Conservation (phyloP, 2,888 invertebrate genomes). For the Coenonympha glycerion region DNA sequence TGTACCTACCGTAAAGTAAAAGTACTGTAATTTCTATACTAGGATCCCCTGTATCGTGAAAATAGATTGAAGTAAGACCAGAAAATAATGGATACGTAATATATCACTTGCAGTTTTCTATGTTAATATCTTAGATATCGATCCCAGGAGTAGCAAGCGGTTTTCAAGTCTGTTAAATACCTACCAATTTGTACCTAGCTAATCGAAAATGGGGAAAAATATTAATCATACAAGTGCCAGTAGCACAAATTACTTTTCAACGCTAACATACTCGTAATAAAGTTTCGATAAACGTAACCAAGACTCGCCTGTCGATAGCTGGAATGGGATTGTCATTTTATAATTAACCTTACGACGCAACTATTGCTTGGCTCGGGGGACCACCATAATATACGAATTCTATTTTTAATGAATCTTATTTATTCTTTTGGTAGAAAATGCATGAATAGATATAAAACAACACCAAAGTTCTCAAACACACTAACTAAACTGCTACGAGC, state of each 20-base stretch:
- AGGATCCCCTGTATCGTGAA: no score
- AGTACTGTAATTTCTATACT: no score
- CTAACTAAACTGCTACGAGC: no score
- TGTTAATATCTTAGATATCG: background rate
- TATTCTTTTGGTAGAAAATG: no score
- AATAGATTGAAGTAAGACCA: no score
- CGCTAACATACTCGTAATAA: slow-evolving; percentile 13
- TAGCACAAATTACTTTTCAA: slow-evolving; percentile 15
- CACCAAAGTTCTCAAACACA: no score
- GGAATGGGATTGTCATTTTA: slow-evolving; percentile 16
- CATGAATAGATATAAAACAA: no score
- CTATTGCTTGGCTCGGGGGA: background rate
- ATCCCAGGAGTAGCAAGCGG: background rate
- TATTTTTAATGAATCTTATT: no score
- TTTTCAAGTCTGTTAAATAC: background rate
- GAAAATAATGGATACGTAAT: no score
- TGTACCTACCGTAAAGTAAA: no score
- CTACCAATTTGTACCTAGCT: slow-evolving; percentile 1
- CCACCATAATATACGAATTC: background rate
- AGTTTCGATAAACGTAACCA: slow-evolving; percentile 11
- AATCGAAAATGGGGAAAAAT: slow-evolving; percentile 14
- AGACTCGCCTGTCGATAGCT: slow-evolving; percentile 13
- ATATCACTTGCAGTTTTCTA: no score
- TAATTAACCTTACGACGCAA: slow-evolving; percentile 12
- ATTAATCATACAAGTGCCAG: slow-evolving; percentile 10